Evolutionary conservation across 2,888 invertebrate species (phyloP), one percentile per base, ranked within the genome.

Genomic region (Rotaria macrura): DNA sequence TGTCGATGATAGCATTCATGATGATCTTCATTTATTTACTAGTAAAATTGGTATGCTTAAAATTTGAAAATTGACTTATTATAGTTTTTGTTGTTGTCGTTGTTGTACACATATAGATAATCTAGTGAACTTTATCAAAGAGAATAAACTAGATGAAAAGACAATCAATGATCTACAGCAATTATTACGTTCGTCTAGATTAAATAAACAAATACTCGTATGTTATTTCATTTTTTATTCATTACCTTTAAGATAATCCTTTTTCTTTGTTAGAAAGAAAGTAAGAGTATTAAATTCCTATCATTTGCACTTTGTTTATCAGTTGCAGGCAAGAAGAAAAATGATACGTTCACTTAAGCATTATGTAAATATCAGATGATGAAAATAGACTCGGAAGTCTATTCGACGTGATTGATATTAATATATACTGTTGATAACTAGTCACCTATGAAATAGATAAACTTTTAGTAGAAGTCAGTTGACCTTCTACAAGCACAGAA

Each of bases 11-110:
- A 34, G 47, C 49, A 74, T 74, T 2, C 14, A 25, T n/a, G 83
- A 47, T 25, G 86, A 86, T 55, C 54, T 47, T 84, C 84, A 84
- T 25, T 14, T 47, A 43, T 79, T 79, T 65, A 57, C 40, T 17
- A 29, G 14, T 23, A 83, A 85, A 57, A 83, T 47, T 34, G 49
- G 54, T 54, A 86, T 47, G 14, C 14, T 47, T 47, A n/a, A n/a
- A n/a, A 47, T 47, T 10, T 43, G 43, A 43, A 43, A 43, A 7
- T 43, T 43, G n/a, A n/a, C n/a, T n/a, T n/a, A n/a, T n/a, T n/a
- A n/a, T n/a, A n/a, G n/a, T n/a, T n/a, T n/a, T n/a, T n/a, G n/a
- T n/a, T n/a, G n/a, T n/a, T n/a, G n/a, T n/a, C n/a, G n/a, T n/a
- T n/a, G n/a, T 47, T 5, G 83, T 34, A 43, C 57, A n/a, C 14